Conservation (phyloP, 30 jellyfish, hydroid and myxozoan genomes). For the Pelagia noctiluca region DNA sequence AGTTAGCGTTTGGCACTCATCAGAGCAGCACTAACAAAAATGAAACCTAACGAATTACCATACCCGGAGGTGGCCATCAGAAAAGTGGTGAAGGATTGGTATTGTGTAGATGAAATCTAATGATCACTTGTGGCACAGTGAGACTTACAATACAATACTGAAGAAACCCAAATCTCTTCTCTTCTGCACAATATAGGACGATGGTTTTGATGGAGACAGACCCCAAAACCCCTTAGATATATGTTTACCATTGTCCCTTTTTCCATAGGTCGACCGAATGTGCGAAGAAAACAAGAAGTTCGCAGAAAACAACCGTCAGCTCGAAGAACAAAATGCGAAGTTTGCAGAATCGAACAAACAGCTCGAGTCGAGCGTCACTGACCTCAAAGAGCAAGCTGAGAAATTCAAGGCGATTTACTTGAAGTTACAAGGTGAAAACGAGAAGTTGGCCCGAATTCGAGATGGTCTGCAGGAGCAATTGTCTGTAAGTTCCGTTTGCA, state of each 20-base stretch:
- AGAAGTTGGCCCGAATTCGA: conserved; percentile 86
- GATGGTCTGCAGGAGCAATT: conserved; percentile 96
- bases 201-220: no score
- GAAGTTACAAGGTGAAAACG: conserved; percentile 86
- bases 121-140: no score
- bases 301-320: conserved; percentile 82
- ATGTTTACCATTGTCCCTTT: background rate
- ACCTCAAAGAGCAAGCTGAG: conserved; percentile 86
- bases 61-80: no score
- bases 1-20: no score
- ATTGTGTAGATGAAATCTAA: no score
- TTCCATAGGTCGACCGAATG: conserved; percentile 77
- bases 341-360: conserved; percentile 82
- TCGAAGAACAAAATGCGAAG: conserved; percentile 81
- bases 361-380: conserved; percentile 78
- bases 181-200: no score
- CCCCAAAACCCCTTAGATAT: no score
- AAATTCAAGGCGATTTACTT: conserved; percentile 84
- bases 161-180: no score
- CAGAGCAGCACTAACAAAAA: no score
- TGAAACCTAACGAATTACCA: no score
- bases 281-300: conserved; percentile 82
- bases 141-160: no score
- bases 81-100: no score
- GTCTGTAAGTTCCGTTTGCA: conserved; percentile 34